A percentile compares a stretch with the other conserved stretches of the same genome.
Conservation (phyloP, 35 echinoderm and acorn worm genomes). For the Holothuria glaberrima region DNA sequence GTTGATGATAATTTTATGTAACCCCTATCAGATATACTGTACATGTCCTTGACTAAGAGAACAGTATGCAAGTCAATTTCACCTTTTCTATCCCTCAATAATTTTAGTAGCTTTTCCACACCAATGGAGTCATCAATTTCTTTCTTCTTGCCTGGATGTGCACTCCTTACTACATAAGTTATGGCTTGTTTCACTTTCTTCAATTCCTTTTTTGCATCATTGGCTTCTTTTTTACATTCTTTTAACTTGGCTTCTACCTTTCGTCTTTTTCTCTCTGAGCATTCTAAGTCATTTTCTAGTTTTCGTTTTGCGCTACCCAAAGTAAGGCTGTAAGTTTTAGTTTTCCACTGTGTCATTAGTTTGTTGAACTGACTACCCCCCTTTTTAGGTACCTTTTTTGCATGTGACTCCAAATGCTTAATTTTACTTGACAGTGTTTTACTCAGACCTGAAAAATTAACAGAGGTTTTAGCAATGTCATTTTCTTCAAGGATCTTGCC, state of each 20-base stretch:
- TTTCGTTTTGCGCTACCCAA: slow-evolving; percentile 31
- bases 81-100: background rate
- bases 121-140: background rate
- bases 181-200: background rate
- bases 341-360: background rate
- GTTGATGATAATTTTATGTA: background rate
- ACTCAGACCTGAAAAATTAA: background rate
- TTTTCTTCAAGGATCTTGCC: too few species aligned
- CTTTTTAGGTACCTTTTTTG: background rate
- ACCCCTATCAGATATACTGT: slow-evolving; percentile 17
- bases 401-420: background rate
- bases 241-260: slow-evolving; percentile 16
- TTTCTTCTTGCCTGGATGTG: background rate
- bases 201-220: too few species aligned
- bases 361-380: background rate
- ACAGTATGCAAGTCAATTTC: background rate
- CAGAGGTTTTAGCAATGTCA: background rate
- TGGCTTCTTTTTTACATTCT: background rate
- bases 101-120: background rate
- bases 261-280: slow-evolving; percentile 7
- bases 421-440: slow-evolving; percentile 4
- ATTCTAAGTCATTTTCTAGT: slow-evolving; percentile 13
- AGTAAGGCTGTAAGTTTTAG: background rate
- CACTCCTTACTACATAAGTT: background rate
- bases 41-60: background rate